Evolutionary conservation across 53 echinoderm and acorn worm genomes (phyloP).

Genomic region (Paracentrotus lividus): DNA sequence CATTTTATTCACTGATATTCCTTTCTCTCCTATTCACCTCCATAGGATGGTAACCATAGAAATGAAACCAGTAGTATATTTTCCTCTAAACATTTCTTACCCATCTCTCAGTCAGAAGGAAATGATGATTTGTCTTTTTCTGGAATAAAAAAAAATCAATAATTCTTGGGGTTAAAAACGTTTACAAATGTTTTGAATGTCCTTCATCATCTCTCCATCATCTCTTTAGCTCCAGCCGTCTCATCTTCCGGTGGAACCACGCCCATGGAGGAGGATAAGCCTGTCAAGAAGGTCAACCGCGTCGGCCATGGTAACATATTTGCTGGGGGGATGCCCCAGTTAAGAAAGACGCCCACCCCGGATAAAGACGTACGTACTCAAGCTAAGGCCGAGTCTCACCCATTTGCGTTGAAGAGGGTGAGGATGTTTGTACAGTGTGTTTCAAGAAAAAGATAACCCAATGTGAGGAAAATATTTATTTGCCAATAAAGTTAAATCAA

Average conservation of each 20-base stretch:
- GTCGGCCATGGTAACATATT: slow-evolving; percentile 86
- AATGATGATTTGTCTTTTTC: no score
- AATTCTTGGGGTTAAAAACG: no score
- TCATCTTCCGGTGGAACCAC: slow-evolving; percentile 40
- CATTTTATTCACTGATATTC: no score
- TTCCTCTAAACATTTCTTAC: no score
- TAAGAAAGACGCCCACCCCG: slow-evolving; percentile 63
- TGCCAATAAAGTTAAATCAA: no score
- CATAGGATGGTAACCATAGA: no score
- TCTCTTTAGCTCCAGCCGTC: not conserved
- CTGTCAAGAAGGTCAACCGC: slow-evolving; percentile 24
- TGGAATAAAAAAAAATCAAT: no score
- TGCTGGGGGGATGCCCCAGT: slow-evolving; percentile 69
- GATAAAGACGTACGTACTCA: slow-evolving; percentile 31
- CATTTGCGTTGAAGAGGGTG: slow-evolving; percentile 56
- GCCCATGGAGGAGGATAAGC: slow-evolving; percentile 21
- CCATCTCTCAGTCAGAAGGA: no score
- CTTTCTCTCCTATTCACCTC: no score
- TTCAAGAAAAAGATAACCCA: no score
- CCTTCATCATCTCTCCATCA: not conserved
- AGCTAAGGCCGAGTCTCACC: slow-evolving; percentile 20
- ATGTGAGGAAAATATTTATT: no score
- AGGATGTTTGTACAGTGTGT: slow-evolving; percentile 1
- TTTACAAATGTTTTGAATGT: not conserved
- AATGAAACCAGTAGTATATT: no score